These are phyloP conservation scores for cattle (Bos taurus) DNA, from an alignment of 2,113 vertebrate genomes.

Conservation along the genomic window ARS-UCD2.0 NC_037328.1:4652501-4653000, in stretches of 20 bases:
- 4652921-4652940: not conserved
- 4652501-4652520: not conserved
- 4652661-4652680: not conserved
- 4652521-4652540: not conserved
- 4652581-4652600: not conserved
- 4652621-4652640: not conserved
- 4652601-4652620: not conserved
- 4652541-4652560: not conserved
- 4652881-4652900: not conserved
- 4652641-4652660: not conserved
- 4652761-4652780: not conserved
- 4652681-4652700: not conserved
- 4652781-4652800: not conserved
- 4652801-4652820: not conserved
- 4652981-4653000: not conserved
- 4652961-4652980: not conserved
- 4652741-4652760: not conserved
- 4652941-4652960: not conserved
- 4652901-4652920: not conserved
- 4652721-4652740: not conserved
- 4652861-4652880: not conserved
- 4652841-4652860: too few relatives aligned
- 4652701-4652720: not conserved
- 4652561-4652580: not conserved
- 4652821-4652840: not conserved